A percentile compares a stretch with the other conserved stretches of the same genome.
These are phyloP conservation scores for Penaeus chinensis DNA, from an alignment of 1,140 invertebrate genomes.

Conservation along the genomic window DNA sequence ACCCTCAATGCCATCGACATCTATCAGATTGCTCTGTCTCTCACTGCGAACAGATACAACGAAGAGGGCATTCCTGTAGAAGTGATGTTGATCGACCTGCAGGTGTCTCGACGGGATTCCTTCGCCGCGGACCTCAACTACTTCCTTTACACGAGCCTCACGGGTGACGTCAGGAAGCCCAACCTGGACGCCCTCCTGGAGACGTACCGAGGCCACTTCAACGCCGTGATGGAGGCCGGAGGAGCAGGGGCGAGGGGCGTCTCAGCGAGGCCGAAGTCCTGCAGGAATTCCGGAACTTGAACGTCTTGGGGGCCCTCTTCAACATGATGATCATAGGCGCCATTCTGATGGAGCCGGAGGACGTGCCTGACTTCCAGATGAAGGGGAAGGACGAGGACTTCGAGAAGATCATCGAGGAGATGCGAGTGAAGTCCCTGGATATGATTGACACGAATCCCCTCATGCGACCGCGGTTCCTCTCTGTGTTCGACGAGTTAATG, in stretches of 20 bases:
- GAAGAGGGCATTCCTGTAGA: conserved; percentile 23
- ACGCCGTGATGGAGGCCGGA: conserved; percentile 13
- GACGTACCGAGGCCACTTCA: conserved; percentile 36
- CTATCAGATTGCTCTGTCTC: too few relatives aligned
- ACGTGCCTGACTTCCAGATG: conserved; percentile 2
- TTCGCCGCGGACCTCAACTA: conserved; percentile 41
- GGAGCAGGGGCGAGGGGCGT: not conserved
- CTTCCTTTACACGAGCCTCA: conserved; percentile 38
- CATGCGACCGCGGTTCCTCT: conserved; percentile 34
- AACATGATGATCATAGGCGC: conserved; percentile 20
- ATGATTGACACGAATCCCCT: conserved; percentile 26
- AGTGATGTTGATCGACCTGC: conserved; percentile 48
- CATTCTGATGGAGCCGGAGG: conserved; percentile 39
- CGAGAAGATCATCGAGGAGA: not conserved
- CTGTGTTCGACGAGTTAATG: conserved; percentile 36
- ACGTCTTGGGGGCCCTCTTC: conserved; percentile 23
- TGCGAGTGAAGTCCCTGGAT: not conserved
- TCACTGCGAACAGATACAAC: conserved; percentile 17
- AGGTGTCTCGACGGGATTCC: not conserved
- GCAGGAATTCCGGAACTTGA: conserved; percentile 27
- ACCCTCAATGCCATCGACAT: too few relatives aligned
- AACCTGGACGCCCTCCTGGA: conserved; percentile 34
- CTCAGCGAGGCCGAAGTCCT: conserved; percentile 16
- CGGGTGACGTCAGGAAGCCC: conserved; percentile 7
- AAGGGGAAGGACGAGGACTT: not conserved